A percentile compares a stretch with the other conserved stretches of the same genome.
Evolutionary conservation across 2,113 vertebrate species (phyloP).

Genomic region (Mustelus asterias): DNA sequence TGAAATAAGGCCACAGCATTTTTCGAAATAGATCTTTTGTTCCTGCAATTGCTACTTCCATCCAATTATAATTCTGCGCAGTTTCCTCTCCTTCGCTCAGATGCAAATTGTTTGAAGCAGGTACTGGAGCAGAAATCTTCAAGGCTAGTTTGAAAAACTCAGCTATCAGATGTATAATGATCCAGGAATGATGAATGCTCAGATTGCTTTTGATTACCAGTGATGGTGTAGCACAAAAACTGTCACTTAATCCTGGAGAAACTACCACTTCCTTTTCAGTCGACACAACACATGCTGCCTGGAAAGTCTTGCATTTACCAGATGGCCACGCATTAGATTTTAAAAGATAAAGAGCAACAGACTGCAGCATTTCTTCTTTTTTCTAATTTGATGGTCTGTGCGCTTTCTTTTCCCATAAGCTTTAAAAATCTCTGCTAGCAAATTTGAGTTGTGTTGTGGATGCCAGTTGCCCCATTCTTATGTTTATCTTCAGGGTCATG

Average conservation of each 20-base stretch:
- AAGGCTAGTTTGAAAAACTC: conserved; percentile 6
- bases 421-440: not conserved
- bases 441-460: not conserved
- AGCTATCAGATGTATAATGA: conserved; percentile 11
- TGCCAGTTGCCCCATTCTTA: not conserved
- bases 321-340: not conserved
- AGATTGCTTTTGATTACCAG: not conserved
- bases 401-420: not conserved
- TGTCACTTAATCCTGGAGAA: not conserved
- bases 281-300: not conserved
- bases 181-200: conserved; percentile 20
- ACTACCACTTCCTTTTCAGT: not conserved
- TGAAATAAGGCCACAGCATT: not conserved
- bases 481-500: not conserved
- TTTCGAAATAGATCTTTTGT: not conserved
- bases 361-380: not conserved
- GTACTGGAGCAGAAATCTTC: conserved; percentile 4
- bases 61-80: not conserved
- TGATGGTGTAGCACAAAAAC: not conserved
- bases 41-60: not conserved
- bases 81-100: not conserved
- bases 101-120: conserved; percentile 23
- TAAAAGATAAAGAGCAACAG: not conserved
- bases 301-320: not conserved
- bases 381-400: not conserved